These are phyloP conservation scores for Campylorhamphus procurvoides DNA, from an alignment of 2,113 vertebrate genomes.

Conservation along the genomic window DNA sequence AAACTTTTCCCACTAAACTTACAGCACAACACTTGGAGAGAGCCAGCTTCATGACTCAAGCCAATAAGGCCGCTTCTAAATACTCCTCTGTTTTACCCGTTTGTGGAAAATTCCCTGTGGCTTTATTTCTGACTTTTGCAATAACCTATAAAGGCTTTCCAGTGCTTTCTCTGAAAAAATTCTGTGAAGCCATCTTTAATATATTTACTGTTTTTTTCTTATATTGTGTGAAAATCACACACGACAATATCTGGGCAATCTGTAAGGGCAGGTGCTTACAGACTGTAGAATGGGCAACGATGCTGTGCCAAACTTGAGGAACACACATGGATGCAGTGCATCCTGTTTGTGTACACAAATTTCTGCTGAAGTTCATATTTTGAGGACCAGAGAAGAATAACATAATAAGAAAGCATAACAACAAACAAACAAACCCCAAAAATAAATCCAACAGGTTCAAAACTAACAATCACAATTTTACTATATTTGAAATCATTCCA, in stretches of 20 bases:
- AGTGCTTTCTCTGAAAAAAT: neutral
- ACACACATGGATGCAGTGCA: neutral
- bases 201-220: neutral
- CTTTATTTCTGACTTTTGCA: conserved; percentile 29
- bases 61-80: conserved; percentile 73
- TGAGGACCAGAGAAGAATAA: neutral
- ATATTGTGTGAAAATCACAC: neutral
- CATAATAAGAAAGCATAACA: neutral
- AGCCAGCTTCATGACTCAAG: conserved; percentile 75
- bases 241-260: neutral
- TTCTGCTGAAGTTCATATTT: neutral
- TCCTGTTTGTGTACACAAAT: neutral
- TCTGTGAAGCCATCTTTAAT: neutral
- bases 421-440: neutral
- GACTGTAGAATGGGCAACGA: neutral
- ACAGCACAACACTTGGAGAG: conserved; percentile 71
- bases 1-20: conserved; percentile 82
- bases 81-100: conserved; percentile 41
- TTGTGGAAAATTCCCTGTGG: conserved; percentile 15
- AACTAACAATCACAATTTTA: neutral
- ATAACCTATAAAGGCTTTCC: neutral
- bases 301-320: neutral
- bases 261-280: neutral
- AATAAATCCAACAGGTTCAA: neutral
- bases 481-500: neutral